Evolutionary conservation across 2,113 vertebrate species (phyloP).

Genomic region (Callipepla californica): DNA sequence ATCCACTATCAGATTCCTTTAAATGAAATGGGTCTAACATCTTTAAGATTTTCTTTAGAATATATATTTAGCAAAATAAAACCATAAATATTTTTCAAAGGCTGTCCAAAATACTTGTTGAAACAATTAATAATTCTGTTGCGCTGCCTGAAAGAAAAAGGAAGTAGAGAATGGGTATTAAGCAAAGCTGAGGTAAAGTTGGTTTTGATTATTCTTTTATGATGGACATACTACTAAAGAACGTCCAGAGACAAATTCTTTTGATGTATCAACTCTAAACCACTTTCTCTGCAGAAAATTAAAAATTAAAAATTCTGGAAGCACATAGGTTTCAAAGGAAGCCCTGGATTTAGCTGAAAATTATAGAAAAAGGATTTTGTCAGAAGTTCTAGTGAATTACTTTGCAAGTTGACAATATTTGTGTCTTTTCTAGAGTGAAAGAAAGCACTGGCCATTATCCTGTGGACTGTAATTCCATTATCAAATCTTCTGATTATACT

Average conservation of each 20-base stretch:
- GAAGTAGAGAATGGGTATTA: fast-evolving
- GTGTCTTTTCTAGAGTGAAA: neutral
- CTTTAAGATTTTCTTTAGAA: neutral
- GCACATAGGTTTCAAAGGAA: neutral
- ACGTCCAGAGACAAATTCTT: neutral
- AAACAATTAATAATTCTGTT: neutral
- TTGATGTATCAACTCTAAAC: neutral
- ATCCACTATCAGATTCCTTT: neutral
- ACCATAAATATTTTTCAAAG: neutral
- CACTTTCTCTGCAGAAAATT: neutral
- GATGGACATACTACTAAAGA: neutral
- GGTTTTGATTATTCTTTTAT: neutral
- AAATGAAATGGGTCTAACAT: neutral
- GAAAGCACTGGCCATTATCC: neutral
- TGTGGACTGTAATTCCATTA: neutral
- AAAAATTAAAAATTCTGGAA: neutral
- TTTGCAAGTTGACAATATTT: neutral
- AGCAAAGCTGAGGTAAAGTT: neutral
- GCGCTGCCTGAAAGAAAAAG: neutral
- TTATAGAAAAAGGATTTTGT: neutral
- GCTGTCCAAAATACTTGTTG: neutral
- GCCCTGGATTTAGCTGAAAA: neutral
- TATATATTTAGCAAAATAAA: neutral
- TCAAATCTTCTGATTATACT: conserved; percentile 12
- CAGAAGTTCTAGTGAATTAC: neutral